These are phyloP conservation scores for Heliothis virescens DNA, from an alignment of 1,140 invertebrate genomes.

Conservation along the genomic window DNA sequence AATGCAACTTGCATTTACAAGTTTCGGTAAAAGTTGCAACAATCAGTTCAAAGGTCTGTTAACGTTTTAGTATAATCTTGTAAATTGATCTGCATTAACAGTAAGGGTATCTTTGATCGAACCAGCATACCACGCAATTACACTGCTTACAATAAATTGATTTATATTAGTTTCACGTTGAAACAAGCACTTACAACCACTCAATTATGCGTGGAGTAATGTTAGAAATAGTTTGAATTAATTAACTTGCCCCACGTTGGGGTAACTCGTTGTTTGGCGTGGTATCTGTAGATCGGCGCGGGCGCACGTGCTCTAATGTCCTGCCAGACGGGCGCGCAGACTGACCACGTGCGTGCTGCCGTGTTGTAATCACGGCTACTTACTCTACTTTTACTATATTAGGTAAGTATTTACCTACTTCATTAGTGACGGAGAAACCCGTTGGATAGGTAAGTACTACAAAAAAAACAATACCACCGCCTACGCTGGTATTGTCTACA, in stretches of 20 bases:
- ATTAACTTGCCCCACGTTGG: constrained; percentile 17
- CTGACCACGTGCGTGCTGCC: constrained; percentile 1
- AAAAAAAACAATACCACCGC: too few relatives aligned
- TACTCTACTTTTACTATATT: not conserved
- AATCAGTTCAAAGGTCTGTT: too few relatives aligned
- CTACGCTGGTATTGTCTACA: too few relatives aligned
- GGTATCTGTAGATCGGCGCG: constrained; percentile 16
- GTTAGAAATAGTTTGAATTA: constrained; percentile 24
- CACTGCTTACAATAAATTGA: constrained; percentile 21
- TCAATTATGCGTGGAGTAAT: constrained; percentile 28
- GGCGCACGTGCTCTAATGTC: not conserved
- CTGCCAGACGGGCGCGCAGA: not conserved
- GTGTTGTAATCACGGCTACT: constrained; percentile 1
- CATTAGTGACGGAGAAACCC: not conserved
- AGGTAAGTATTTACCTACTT: not conserved
- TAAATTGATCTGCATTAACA: too few relatives aligned
- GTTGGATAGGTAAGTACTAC: too few relatives aligned
- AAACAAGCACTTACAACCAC: constrained; percentile 21
- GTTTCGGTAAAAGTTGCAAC: too few relatives aligned
- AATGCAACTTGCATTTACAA: too few relatives aligned
- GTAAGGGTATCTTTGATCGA: not conserved
- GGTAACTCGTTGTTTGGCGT: constrained; percentile 2
- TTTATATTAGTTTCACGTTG: constrained; percentile 4
- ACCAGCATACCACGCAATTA: constrained; percentile 1
- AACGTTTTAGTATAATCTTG: too few relatives aligned